Base-by-base conservation (phyloP, 2,113 vertebrate species). In the Himantopus leucocephalus region DNA sequence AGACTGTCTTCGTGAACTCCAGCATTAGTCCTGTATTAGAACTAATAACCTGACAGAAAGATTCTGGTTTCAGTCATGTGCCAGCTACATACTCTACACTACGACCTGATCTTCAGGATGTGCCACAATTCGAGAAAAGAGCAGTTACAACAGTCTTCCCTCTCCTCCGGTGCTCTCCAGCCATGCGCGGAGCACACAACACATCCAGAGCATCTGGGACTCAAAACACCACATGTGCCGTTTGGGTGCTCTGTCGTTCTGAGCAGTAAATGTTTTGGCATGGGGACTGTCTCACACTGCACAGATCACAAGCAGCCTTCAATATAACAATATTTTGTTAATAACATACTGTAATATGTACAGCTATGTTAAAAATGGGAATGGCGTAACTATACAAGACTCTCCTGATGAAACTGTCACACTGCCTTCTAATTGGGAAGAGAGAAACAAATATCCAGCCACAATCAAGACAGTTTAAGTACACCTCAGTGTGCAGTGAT, bases 401-500 rank as follows among this genome's bases (percentile, higher is more conserved):
- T 79, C 43, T 52, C 59, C 34, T 70, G 75, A 84, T 70, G 41
- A 45, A 94, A 80, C n/a, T 58, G 39, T 35, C 72, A 60, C 3
- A 4, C 20, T 74, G n/a, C 29, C 29, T 86, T 77, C 68, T 80
- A 95, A 82, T 41, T 76, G 20, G 48, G 78, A 89, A 48, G 70
- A 85, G 32, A 75, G 66, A 85, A 90, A 90, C 60, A 94, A 90
- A 73, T 85, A 94, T 29, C 22, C 68, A 96, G 43, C 8, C 50
- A 67, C 52, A 81, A 82, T 75, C 76, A 93, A 82, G 93, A 82
- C 66, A 79, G 77, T 67, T 91, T 91, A 92, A 78, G 72, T 82
- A 91, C 75, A 85, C 88, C 84, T 97, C 77, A 45, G 32, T 39
- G 87, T 68, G 91, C 77, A 82, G 80, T 58, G 87, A 96, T 96